These are phyloP conservation scores for Stomatorhinus walkeri DNA, from an alignment of 2,797 vertebrate genomes.

Conservation along the genomic window DNA sequence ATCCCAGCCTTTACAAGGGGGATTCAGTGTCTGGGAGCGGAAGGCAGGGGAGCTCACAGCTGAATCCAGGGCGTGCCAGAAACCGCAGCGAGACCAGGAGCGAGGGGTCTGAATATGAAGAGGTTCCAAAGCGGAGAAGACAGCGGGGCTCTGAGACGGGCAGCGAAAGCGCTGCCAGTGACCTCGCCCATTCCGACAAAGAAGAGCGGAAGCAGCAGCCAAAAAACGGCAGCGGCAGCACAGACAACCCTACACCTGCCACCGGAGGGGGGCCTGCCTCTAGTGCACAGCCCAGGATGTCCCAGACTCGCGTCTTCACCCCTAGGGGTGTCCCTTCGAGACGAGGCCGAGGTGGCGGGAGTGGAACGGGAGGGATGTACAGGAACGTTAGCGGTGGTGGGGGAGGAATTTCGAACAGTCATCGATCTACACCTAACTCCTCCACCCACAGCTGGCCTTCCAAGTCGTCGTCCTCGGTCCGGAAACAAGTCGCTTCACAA, in stretches of 20 bases:
- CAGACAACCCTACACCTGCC: slow-evolving; percentile 40
- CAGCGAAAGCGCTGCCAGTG: slow-evolving; percentile 78
- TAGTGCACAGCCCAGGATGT: slow-evolving; percentile 49
- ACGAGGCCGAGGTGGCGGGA: slow-evolving; percentile 69
- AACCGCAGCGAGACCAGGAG: slow-evolving; percentile 85
- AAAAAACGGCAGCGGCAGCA: slow-evolving; percentile 44
- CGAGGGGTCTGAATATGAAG: slow-evolving; percentile 87
- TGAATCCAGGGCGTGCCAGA: slow-evolving; percentile 68
- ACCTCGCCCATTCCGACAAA: slow-evolving; percentile 74
- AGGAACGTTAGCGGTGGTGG: slow-evolving; percentile 49
- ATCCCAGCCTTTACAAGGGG: slow-evolving; percentile 40
- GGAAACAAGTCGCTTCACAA: slow-evolving; percentile 53
- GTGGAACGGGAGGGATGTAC: slow-evolving; percentile 53
- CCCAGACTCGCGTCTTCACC: slow-evolving; percentile 79
- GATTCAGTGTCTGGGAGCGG: slow-evolving; percentile 39
- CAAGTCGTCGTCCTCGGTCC: slow-evolving; percentile 48
- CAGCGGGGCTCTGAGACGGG: slow-evolving; percentile 86
- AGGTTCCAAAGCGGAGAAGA: slow-evolving; percentile 80
- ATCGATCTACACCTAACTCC: slow-evolving; percentile 49
- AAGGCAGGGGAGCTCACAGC: slow-evolving; percentile 53
- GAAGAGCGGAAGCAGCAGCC: slow-evolving; percentile 41
- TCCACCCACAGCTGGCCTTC: slow-evolving; percentile 50
- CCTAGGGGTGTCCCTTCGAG: slow-evolving; percentile 85
- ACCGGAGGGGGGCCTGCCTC: slow-evolving; percentile 27
- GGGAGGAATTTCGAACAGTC: slow-evolving; percentile 48